Evolutionary conservation across 2,888 invertebrate species (phyloP).

Genomic region (Fabriciana adippe): DNA sequence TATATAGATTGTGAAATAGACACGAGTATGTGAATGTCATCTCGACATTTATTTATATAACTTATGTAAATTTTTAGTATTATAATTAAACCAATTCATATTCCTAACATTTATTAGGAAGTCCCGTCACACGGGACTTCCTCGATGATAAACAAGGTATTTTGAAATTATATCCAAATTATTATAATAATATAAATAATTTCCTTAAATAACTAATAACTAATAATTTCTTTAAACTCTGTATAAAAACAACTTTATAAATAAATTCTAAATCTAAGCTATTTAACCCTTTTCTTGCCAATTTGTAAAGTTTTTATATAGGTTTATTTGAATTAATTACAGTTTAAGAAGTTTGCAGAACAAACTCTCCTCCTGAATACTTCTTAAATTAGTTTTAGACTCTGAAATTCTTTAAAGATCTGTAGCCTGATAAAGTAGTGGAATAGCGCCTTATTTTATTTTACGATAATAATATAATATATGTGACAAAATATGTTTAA

Average conservation of each 20-base stretch:
- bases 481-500: too few species aligned
- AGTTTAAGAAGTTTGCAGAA: conserved; percentile 25
- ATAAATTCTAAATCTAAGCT: conserved; percentile 8
- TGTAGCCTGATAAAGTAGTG: neutral
- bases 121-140: conserved; percentile 40
- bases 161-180: neutral
- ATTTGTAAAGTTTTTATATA: conserved; percentile 23
- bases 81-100: conserved; percentile 12
- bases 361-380: conserved; percentile 19
- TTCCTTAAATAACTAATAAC: too few species aligned
- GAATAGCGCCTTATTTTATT: neutral
- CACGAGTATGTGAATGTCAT: conserved; percentile 3
- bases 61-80: conserved; percentile 19
- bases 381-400: conserved; percentile 25
- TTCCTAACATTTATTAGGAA: conserved; percentile 24
- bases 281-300: conserved; percentile 11
- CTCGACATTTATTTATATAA: conserved; percentile 1
- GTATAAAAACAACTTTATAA: conserved; percentile 11
- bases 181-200: too few species aligned
- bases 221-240: neutral
- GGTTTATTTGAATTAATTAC: conserved; percentile 21
- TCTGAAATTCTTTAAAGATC: conserved; percentile 14
- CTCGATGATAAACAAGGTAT: conserved; percentile 25
- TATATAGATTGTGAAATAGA: too few species aligned
- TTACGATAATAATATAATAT: too few species aligned